phyloP scores from a whole-genome alignment of 2,888 invertebrate genomes.

The Scaptomyza tumidula region DNA sequence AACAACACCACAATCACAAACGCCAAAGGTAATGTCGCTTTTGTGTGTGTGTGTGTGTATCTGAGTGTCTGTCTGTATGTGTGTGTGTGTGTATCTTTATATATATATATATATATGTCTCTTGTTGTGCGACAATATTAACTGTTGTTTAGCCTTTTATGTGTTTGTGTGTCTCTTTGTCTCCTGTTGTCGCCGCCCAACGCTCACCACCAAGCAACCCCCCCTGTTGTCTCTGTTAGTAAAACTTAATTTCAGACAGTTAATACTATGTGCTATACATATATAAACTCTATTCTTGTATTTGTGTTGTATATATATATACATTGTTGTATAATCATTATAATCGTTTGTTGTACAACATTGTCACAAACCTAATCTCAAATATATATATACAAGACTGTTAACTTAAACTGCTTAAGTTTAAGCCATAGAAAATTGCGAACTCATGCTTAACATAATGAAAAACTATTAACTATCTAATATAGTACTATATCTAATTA shows the following conservation, averaged over 20 bases:
- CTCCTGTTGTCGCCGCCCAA: conserved; percentile 10
- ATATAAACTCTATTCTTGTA: conserved; percentile 19
- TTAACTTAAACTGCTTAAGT: conserved; percentile 3
- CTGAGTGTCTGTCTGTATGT: conserved; percentile 8
- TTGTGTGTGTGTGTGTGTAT: conserved; percentile 40
- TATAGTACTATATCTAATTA: neutral
- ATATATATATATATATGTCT: conserved; percentile 16
- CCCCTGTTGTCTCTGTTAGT: conserved; percentile 8
- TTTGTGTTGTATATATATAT: conserved; percentile 36
- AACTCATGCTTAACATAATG: neutral
- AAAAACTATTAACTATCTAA: neutral
- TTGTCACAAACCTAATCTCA: conserved; percentile 34
- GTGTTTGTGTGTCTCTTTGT: conserved; percentile 30
- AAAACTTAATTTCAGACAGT: conserved; percentile 8
- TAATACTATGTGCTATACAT: conserved; percentile 11
- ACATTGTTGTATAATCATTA: conserved; percentile 46
- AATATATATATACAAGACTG: conserved; percentile 1
- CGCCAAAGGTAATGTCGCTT: conserved; percentile 78
- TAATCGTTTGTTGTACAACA: conserved; percentile 41
- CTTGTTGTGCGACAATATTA: conserved; percentile 52
- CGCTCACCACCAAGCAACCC: neutral
- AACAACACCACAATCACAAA: conserved; percentile 72
- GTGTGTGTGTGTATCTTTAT: neutral
- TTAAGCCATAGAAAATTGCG: conserved; percentile 1
- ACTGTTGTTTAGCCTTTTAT: conserved; percentile 51